phyloP scores from a whole-genome alignment of 2,113 vertebrate species.

The Australoheros scitulus region DNA sequence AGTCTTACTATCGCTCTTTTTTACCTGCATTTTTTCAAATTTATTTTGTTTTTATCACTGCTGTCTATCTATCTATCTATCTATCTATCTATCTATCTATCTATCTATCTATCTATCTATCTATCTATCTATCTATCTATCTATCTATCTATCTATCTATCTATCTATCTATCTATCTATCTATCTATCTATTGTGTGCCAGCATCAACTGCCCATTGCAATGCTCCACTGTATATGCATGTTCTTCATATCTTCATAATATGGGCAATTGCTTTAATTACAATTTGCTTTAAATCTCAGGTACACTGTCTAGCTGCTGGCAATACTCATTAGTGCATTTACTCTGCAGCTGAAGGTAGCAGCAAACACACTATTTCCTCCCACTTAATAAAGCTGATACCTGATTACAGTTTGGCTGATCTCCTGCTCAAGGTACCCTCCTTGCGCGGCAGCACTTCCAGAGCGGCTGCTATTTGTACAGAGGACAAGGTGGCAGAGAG shows the following conservation, averaged over 20 bases:
- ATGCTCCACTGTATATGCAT: background rate
- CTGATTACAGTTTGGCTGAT: background rate
- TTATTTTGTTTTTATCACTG: too few species aligned
- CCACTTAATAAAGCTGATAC: fast-evolving
- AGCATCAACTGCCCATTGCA: background rate
- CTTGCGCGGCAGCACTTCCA: background rate
- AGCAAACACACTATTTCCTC: background rate
- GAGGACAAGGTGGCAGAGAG: too few species aligned
- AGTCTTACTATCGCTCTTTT: too few species aligned
- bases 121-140: too few species aligned
- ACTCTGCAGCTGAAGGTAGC: background rate
- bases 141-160: too few species aligned
- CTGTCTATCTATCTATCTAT: too few species aligned
- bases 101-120: too few species aligned
- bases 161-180: too few species aligned
- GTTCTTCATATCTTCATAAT: background rate
- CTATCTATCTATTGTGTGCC: too few species aligned
- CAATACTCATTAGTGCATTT: background rate
- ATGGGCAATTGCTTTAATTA: background rate
- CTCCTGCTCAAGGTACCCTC: background rate
- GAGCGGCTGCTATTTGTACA: background rate
- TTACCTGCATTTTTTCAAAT: too few species aligned
- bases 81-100: too few species aligned
- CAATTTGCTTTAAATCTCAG: too few species aligned
- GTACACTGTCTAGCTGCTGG: background rate